A percentile compares a stretch with the other conserved stretches of the same genome.
phyloP scores from a whole-genome alignment of 2,888 invertebrate species.

The Amitus sp. region DNA sequence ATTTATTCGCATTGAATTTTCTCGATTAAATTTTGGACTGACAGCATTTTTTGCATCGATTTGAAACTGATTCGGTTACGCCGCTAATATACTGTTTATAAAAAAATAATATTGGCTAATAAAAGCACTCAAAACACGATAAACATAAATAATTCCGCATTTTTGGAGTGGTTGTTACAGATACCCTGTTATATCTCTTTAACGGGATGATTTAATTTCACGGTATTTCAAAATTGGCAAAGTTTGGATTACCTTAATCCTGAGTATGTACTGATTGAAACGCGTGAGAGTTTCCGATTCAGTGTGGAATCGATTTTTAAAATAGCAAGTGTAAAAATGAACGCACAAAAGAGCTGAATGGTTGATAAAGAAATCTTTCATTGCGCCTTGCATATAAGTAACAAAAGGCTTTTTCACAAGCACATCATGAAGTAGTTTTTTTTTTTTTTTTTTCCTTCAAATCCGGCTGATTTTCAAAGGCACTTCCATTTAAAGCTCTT shows the following conservation, averaged over 20 bases:
- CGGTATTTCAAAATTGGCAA: background rate
- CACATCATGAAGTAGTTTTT: conserved; percentile 3
- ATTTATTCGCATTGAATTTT: no score
- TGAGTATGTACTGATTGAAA: background rate
- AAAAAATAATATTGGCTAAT: no score
- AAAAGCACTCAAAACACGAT: no score
- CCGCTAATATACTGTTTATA: no score
- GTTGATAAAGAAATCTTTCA: background rate
- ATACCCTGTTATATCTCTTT: background rate
- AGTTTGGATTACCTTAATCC: conserved; percentile 5
- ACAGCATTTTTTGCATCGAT: no score
- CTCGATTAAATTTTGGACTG: no score
- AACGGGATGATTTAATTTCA: background rate
- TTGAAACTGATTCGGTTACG: no score
- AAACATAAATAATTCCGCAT: no score
- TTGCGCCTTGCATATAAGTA: background rate
- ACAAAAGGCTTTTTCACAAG: background rate
- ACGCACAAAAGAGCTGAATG: background rate
- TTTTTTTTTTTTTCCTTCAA: background rate
- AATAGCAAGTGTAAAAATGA: background rate
- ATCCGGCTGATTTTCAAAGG: background rate
- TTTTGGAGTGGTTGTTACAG: no score
- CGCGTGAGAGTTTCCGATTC: background rate
- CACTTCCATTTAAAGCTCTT: background rate
- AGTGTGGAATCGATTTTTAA: background rate